Evolutionary conservation across 1,140 invertebrate genomes (phyloP), one percentile per base, ranked within the genome.

Genomic region (Luehdorfia chinensis): DNA sequence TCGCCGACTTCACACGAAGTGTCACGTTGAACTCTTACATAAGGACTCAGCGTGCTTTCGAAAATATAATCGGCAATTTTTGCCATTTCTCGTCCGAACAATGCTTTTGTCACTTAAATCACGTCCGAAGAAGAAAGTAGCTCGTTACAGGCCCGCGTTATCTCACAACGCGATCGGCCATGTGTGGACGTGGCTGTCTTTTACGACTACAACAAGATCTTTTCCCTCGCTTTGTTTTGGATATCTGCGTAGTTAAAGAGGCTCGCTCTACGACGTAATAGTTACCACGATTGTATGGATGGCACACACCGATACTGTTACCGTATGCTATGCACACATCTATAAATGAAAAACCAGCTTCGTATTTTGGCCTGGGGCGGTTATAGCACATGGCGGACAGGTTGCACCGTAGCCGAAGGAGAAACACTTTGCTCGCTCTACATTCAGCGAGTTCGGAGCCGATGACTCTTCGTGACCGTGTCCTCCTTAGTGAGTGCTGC

Each of bases 1-100:
- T 56, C 47, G 47, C 50, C 47, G 55, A 50, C 55, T 66, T 48
- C 55, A 48, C 67, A 30, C 50, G 37, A 85, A 85, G 81, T 85
- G 72, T 85, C 78, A 85, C 81, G 66, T 72, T 80, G 78, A 85
- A 85, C 81, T 85, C 69, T 85, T 85, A 81, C 81, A 76, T 85
- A 85, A 85, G 74, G 74, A 80, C 66, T 72, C 56, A 57, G 51
- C 59, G 75, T 78, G 76, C 81, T 85, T 85, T 85, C 80, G 62
- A 85, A 85, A 85, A 83, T 80, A 74, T 78, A 75, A 74, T 73
- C 64, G 66, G 54, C 59, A 56, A 72, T 75, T 71, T 81, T 69
- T 61, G 46, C 65, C 60, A 74, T 76, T 71, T 72, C 66, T 68
- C 66, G 46, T 36, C 47, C 54, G 51, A 64, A 70, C 74, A 70